Conservation (phyloP, 2,113 vertebrate species). For the Halichoerus grypus region DNA sequence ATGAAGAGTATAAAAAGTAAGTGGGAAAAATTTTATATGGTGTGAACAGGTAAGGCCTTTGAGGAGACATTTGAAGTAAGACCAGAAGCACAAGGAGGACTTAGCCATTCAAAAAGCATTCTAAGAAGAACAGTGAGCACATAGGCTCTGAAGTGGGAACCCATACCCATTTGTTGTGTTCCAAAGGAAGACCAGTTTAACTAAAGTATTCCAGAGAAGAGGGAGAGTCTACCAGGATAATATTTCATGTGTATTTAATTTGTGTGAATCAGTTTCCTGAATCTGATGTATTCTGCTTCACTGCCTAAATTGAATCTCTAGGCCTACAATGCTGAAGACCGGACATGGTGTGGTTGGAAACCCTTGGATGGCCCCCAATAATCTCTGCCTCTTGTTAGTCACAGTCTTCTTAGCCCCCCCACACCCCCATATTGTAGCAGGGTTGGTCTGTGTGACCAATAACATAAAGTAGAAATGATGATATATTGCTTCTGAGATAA, state of each 20-base stretch:
- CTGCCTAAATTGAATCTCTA: not conserved
- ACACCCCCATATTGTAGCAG: not conserved
- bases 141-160: not conserved
- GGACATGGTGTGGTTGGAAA: not conserved
- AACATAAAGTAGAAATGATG: not conserved
- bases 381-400: not conserved
- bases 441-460: not conserved
- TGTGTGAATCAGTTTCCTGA: not conserved
- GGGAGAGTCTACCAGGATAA: not conserved
- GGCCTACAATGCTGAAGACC: not conserved
- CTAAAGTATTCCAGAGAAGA: not conserved
- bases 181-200: conserved; percentile 17
- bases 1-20: not conserved
- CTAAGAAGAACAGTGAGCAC: not conserved
- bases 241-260: not conserved
- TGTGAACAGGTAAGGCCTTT: not conserved
- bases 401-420: not conserved
- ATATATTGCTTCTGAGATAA: not conserved
- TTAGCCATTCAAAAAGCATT: not conserved
- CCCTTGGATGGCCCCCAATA: not conserved
- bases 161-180: not conserved
- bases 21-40: not conserved
- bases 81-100: not conserved
- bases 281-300: conserved; percentile 34
- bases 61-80: not conserved